A percentile compares a stretch with the other conserved stretches of the same genome.
phyloP scores from a whole-genome alignment of 1,140 invertebrate species.

The Eciton burchellii region DNA sequence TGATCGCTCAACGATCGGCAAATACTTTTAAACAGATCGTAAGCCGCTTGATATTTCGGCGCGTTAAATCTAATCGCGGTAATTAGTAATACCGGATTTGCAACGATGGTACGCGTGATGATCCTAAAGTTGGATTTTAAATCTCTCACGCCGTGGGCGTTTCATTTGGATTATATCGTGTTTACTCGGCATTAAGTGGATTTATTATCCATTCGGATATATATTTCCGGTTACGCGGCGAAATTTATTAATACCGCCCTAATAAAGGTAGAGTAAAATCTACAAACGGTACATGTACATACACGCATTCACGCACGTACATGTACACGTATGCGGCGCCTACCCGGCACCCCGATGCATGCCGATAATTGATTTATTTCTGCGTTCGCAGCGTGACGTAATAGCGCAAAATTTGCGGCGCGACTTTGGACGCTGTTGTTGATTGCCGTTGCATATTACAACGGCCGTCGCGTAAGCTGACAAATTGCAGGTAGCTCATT shows the following conservation, averaged over 20 bases:
- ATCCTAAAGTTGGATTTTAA: slow-evolving; percentile 27
- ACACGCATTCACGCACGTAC: too few species aligned
- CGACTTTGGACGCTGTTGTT: slow-evolving; percentile 40
- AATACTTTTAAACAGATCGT: not conserved
- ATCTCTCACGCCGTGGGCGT: not conserved
- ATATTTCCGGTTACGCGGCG: slow-evolving; percentile 9
- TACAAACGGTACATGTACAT: not conserved
- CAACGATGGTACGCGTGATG: slow-evolving; percentile 11
- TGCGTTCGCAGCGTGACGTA: slow-evolving; percentile 1
- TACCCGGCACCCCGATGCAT: not conserved
- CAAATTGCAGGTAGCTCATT: slow-evolving; percentile 50
- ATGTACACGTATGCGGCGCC: not conserved
- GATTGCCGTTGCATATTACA: slow-evolving; percentile 52
- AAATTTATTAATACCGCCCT: slow-evolving; percentile 49
- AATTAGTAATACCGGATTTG: slow-evolving; percentile 28
- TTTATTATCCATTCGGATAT: slow-evolving; percentile 45
- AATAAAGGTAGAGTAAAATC: slow-evolving; percentile 39
- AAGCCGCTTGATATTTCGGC: not conserved
- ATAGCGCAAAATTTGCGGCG: slow-evolving; percentile 32
- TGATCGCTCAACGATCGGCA: too few species aligned
- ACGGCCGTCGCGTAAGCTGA: slow-evolving; percentile 31
- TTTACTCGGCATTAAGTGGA: slow-evolving; percentile 30
- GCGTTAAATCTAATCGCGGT: slow-evolving; percentile 9
- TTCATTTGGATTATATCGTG: slow-evolving; percentile 47
- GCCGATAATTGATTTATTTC: slow-evolving; percentile 47